These are phyloP conservation scores for Danaus melanippus DNA, from an alignment of 1,140 invertebrate species.

Conservation along the genomic window DNA sequence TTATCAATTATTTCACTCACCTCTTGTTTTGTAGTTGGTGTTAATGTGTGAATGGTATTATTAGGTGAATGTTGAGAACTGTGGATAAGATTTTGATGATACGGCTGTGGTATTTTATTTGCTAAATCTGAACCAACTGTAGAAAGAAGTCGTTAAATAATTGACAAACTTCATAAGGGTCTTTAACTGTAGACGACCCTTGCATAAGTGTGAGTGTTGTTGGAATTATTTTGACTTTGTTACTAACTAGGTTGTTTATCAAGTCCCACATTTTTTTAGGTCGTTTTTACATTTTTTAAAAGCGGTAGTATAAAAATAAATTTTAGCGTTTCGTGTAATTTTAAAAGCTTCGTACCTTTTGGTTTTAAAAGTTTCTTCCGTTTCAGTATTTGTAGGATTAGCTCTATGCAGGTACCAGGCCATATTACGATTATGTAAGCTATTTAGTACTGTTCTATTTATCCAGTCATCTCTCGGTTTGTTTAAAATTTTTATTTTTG, in stretches of 20 bases:
- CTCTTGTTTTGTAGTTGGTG: no score
- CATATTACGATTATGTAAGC: no score
- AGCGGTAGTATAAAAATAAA: constrained; percentile 4
- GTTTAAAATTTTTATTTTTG: constrained; percentile 17
- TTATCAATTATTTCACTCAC: no score
- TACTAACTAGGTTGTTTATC: constrained; percentile 7
- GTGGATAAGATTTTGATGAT: no score
- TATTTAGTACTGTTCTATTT: constrained; percentile 5
- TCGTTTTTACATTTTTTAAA: constrained; percentile 4
- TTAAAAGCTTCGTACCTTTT: no score
- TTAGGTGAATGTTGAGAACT: no score
- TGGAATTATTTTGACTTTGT: no score
- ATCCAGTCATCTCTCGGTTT: constrained; percentile 20
- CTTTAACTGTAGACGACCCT: constrained; percentile 2
- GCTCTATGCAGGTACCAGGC: neutral
- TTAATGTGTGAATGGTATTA: no score
- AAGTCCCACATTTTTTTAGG: constrained; percentile 14
- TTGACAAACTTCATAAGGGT: neutral
- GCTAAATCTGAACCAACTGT: constrained; percentile 9
- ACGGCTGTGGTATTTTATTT: no score
- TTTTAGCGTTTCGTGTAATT: constrained; percentile 6
- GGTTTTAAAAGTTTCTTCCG: no score
- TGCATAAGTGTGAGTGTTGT: no score
- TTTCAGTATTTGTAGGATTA: constrained; percentile 2
- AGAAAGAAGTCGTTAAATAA: no score